Conservation (phyloP, 92 coral and sea anemone species). For the Scolanthus callimorphus region DNA sequence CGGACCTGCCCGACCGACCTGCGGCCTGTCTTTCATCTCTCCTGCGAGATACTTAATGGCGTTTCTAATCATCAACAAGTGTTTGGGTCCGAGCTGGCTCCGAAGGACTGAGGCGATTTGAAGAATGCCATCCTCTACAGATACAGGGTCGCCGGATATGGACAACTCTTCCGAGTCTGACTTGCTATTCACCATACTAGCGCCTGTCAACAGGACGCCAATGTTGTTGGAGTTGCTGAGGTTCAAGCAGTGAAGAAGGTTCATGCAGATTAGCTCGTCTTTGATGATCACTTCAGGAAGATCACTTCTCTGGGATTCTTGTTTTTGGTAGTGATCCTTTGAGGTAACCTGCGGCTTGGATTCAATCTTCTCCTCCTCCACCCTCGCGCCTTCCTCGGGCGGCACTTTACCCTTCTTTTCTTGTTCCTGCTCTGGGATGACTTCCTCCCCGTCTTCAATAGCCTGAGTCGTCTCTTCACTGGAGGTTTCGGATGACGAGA, state of each 20-base stretch:
- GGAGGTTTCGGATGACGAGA: slow-evolving; percentile 16
- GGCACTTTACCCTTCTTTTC: not conserved
- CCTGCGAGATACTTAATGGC: slow-evolving; percentile 13
- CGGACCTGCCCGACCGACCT: slow-evolving; percentile 1
- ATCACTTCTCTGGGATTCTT: not conserved
- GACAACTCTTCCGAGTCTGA: slow-evolving; percentile 10
- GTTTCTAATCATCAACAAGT: slow-evolving; percentile 12
- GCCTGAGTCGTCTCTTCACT: slow-evolving; percentile 20
- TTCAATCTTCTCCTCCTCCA: not conserved
- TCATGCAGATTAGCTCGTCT: slow-evolving; percentile 35
- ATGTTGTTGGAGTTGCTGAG: slow-evolving; percentile 55
- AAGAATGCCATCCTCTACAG: slow-evolving; percentile 88
- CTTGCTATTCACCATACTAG: slow-evolving; percentile 18
- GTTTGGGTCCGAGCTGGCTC: slow-evolving; percentile 42
- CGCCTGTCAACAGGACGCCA: slow-evolving; percentile 33
- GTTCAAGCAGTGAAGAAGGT: slow-evolving; percentile 74
- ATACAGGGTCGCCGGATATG: slow-evolving; percentile 51
- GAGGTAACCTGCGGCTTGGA: not conserved
- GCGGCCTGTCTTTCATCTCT: not conserved
- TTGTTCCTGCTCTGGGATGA: slow-evolving; percentile 12
- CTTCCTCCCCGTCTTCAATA: not conserved
- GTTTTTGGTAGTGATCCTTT: not conserved
- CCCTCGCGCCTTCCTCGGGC: not conserved
- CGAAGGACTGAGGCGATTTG: slow-evolving; percentile 68
- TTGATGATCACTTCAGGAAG: slow-evolving; percentile 36